Evolutionary conservation across 2,797 vertebrate species (phyloP).

Genomic region (Babyrousa celebensis): DNA sequence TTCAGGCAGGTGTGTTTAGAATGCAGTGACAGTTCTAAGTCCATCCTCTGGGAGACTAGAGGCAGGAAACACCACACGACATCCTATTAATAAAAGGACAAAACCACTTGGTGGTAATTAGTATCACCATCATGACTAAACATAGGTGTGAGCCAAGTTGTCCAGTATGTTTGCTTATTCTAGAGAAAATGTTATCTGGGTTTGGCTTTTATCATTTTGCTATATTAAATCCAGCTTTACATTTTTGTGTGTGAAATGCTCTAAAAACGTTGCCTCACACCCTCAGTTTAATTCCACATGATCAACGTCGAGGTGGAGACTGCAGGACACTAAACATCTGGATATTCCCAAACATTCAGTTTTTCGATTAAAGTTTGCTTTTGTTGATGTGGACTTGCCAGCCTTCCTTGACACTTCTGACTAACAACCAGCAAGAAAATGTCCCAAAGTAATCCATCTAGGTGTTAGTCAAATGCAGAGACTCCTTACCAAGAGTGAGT

Average conservation of each 20-base stretch:
- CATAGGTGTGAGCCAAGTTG: constrained; percentile 82
- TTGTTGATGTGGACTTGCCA: neutral
- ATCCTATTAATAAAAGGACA: constrained; percentile 69
- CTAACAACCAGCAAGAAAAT: neutral
- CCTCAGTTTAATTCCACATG: constrained; percentile 69
- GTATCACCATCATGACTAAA: constrained; percentile 75
- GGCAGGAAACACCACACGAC: neutral
- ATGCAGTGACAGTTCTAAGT: constrained; percentile 44
- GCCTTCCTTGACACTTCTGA: constrained; percentile 24
- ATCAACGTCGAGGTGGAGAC: neutral
- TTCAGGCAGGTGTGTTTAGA: constrained; percentile 13
- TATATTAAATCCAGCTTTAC: constrained; percentile 87
- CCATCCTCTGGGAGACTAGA: constrained; percentile 62
- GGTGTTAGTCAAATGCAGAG: constrained; percentile 24
- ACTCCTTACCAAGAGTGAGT: constrained; percentile 35
- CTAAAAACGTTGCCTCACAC: constrained; percentile 79
- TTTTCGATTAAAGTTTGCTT: constrained; percentile 29
- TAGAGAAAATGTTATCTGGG: constrained; percentile 80
- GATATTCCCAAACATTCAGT: constrained; percentile 30
- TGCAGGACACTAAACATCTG: constrained; percentile 74
- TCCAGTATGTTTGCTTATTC: constrained; percentile 77
- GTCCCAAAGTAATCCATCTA: neutral
- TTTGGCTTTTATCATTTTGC: constrained; percentile 82
- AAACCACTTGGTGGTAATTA: constrained; percentile 81
- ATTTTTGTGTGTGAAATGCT: constrained; percentile 82